Base-by-base conservation (phyloP, 2,113 vertebrate species). In the Ammodytes dubius region DNA sequence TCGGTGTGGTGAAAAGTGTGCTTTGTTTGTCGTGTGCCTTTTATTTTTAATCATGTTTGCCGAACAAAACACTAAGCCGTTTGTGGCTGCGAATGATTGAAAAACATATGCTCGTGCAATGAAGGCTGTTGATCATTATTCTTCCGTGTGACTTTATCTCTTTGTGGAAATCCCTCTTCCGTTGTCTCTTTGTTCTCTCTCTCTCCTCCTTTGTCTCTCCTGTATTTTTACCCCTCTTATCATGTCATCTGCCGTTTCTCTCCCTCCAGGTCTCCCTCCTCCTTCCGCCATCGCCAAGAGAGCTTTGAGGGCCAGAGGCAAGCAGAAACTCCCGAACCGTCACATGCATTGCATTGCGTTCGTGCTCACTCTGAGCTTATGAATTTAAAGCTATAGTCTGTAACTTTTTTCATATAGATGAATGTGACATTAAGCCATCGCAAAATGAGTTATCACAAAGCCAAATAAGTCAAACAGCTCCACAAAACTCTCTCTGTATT, bases 181-280 rank as follows among this genome's bases (percentile, higher is more conserved):
- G 1, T 50, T 50, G 2, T 37, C 14, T 17, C 10, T 14, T 14
- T 35, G 8, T 64, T 19, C 2, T 9, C 39, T 64, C 50, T 27
- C 8, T 40, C 7, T 45, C 54, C 65, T 12, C 7, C 35, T 60
- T n/a, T 46, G 2, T 43, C 42, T 65, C 37, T 54, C 19, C 47
- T 73, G 37, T 58, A 11, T 17, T 54, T 27, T 50, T 40, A 1
- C 37, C 8, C 40, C 19, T 73, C 15, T 69, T 50, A 35, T 37
- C 6, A 35, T n/a, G 27, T 9, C 46, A 13, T 64, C 27, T 63
- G 27, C 17, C 66, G 35, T 78, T 87, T 72, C 60, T 82, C 57
- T 60, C 7, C 42, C 47, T 53, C 56, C 81, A 94, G 93, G 93
- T 82, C 83, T 93, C n/a, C 89, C 92, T 54, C 90, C 93, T 70